Evolutionary conservation across 1,140 invertebrate species (phyloP), one percentile per base, ranked within the genome.

Genomic region (Apis cerana): DNA sequence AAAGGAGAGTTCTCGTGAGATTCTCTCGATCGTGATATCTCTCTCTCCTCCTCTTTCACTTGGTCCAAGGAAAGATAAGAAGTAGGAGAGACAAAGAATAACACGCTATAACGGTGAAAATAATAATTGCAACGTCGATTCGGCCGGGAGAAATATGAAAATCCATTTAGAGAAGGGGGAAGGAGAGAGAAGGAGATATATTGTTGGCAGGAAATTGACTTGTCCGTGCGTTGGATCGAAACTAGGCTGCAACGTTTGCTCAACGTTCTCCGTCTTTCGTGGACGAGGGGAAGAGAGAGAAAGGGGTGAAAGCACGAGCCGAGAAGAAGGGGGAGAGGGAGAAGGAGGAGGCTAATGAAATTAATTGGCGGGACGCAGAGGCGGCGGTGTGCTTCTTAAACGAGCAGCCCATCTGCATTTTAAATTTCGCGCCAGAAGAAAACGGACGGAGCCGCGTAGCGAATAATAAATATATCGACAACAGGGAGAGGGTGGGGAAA

Each of bases 311-410:
- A 54, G 5, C 58, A n/a, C 21, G 58, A 59, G 61, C 2, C 17
- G 62, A 1, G 17, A 27, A 27, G 27, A 17, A 23, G 50, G 80
- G 3, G 33, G 33, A 33, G 27, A 27, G 19, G 27, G 80, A 33
- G 33, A 3, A 33, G 27, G 62, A 27, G 27, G 27, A 23, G 50
- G 82, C 87, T 90, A 91, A 92, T 92, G 88, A 92, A 92, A 92
- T 92, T 92, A 92, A 92, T 92, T 92, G 90, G 81, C 75, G 86
- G 85, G 90, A 84, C 69, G 77, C 85, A 75, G 82, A 88, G 84
- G 54, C 59, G 61, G n/a, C 69, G 17, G 33, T 68, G 27, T 67
- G 77, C 78, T 89, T 69, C 85, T 91, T 89, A 86, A 91, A 89
- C 85, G 84, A 59, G 61, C 58, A 75, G 80, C 80, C 87, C 76